Evolutionary conservation across 2,113 vertebrate genomes (phyloP).

Genomic region (Panthera leo): DNA sequence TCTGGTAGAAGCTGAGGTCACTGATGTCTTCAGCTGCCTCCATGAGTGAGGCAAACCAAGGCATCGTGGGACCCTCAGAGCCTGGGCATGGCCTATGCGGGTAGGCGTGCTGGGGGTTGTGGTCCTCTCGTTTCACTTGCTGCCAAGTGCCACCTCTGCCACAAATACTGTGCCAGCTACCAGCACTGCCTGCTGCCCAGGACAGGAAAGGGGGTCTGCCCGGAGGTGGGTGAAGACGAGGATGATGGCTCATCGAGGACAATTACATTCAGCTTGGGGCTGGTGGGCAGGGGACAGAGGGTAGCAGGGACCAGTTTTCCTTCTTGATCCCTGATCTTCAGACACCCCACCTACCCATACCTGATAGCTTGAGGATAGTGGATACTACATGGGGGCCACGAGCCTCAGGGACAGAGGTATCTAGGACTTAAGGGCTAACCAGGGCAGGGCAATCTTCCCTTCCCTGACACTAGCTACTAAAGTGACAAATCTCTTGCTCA

Average conservation of each 20-base stretch:
- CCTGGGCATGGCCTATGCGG: conserved; percentile 84
- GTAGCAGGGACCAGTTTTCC: conserved; percentile 79
- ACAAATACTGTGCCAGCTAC: conserved; percentile 85
- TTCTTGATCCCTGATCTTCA: conserved; percentile 72
- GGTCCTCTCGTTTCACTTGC: conserved; percentile 86
- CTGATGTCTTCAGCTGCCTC: background rate
- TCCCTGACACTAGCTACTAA: background rate
- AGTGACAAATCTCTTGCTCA: conserved; percentile 9
- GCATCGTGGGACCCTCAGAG: background rate
- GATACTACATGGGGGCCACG: background rate
- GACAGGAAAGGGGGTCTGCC: conserved; percentile 67
- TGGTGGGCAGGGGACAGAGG: conserved; percentile 77
- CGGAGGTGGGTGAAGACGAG: conserved; percentile 71
- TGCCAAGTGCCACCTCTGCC: conserved; percentile 91
- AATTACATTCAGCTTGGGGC: conserved; percentile 96
- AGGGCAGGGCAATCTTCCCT: background rate
- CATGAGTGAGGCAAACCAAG: conserved; percentile 50
- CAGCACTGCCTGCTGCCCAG: conserved; percentile 90
- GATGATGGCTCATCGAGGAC: conserved; percentile 97
- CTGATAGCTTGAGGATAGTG: background rate
- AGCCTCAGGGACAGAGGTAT: conserved; percentile 48
- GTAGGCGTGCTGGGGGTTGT: conserved; percentile 85
- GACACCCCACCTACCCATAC: no score
- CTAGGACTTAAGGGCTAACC: background rate
- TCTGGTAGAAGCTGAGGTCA: conserved; percentile 4